Conservation (phyloP, 2,888 invertebrate species). For the Lasioglossum malachurum region DNA sequence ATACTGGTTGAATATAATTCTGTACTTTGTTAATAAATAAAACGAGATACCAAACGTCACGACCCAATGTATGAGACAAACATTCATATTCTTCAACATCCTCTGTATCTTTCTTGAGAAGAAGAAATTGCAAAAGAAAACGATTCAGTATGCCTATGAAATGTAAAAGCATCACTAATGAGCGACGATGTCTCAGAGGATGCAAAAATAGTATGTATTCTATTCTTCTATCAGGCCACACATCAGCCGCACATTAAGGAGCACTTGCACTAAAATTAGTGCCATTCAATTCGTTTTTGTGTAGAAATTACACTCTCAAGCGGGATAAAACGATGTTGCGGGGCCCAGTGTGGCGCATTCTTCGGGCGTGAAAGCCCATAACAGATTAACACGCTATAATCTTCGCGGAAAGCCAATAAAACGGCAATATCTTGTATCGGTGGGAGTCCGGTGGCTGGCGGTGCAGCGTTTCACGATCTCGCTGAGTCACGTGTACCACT, state of each 20-base stretch:
- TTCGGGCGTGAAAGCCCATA: slow-evolving; percentile 21
- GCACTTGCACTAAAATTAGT: neutral
- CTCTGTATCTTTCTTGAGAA: neutral
- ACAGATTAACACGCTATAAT: slow-evolving; percentile 32
- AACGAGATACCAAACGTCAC: neutral
- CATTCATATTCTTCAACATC: neutral
- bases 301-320: neutral
- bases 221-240: neutral
- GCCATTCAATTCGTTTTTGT: neutral
- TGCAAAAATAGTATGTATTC: neutral
- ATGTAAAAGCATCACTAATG: neutral
- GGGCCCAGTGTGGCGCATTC: neutral
- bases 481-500: slow-evolving; percentile 33
- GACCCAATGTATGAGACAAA: neutral
- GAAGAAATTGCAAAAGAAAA: neutral
- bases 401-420: slow-evolving; percentile 32
- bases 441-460: slow-evolving; percentile 15
- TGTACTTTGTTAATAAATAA: neutral
- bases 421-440: slow-evolving; percentile 18
- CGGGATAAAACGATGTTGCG: slow-evolving; percentile 6
- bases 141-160: neutral
- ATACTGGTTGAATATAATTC: too few species aligned
- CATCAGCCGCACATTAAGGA: slow-evolving; percentile 1
- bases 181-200: neutral
- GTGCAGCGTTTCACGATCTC: slow-evolving; percentile 24